phyloP scores from a whole-genome alignment of 2,797 vertebrate species.

The Otolemur crassicaudatus region DNA sequence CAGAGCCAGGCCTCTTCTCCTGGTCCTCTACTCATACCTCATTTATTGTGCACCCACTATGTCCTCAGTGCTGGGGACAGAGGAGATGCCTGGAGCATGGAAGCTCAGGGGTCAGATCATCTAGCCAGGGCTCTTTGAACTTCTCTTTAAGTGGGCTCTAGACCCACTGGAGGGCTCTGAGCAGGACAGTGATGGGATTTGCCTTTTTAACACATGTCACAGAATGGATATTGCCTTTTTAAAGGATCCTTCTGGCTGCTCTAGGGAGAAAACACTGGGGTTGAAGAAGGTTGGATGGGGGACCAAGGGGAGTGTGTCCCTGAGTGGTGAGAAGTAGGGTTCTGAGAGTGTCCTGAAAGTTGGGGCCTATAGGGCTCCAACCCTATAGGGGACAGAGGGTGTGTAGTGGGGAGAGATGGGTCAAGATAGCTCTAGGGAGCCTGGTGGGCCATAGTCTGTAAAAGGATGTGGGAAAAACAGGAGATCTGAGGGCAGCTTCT shows the following conservation, averaged over 20 bases:
- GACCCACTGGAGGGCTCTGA: background rate
- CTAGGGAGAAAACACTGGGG: background rate
- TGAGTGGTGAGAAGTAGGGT: background rate
- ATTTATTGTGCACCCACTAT: background rate
- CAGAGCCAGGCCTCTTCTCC: background rate
- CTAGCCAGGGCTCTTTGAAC: background rate
- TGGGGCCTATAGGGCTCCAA: rapidly evolving
- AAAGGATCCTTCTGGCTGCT: background rate
- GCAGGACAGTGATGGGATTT: background rate
- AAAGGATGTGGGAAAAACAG: background rate
- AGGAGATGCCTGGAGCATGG: background rate
- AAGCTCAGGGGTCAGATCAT: background rate
- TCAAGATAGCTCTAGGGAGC: background rate
- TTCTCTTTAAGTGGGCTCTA: background rate
- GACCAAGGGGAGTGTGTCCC: background rate
- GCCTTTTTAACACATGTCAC: background rate
- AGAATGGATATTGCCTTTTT: background rate
- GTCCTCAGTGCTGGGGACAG: background rate
- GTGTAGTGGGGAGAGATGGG: rapidly evolving
- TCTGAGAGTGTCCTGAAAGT: background rate
- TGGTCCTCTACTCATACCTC: background rate
- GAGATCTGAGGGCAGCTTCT: background rate
- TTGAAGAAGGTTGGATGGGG: background rate
- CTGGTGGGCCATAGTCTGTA: background rate
- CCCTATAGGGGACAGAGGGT: too few species aligned